Evolutionary conservation across 2,113 vertebrate species (phyloP), one percentile per base, ranked within the genome.

Genomic region (Notiomystis cincta): DNA sequence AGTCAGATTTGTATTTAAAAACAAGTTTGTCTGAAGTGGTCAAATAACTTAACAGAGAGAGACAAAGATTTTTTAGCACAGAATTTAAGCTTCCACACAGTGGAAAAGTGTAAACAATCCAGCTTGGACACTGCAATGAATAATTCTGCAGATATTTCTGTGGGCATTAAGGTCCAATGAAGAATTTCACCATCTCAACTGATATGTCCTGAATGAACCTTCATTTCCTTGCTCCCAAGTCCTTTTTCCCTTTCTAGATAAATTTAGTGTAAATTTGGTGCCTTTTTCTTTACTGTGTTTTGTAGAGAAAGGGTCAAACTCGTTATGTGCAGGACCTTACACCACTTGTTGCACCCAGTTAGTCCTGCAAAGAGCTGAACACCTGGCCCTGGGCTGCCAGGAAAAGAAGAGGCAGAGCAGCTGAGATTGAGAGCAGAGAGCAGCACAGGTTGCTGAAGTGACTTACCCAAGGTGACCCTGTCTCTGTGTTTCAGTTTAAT

Each of bases 391-490:
- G 44, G 45, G 65, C 51, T 64, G 42, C 61, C 47, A 19, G 48
- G 17, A 45, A 44, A 60, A 9, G 3, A 54, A 8, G 6, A 1
- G 47, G 33, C 9, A 35, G 14, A 6, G 42, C 57, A 81, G 58
- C 47, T 6, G 56, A 54, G 30, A 6, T 0, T 31, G 56, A 48
- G 53, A 78, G 44, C 2, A 44, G 16, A 9, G 42, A 87, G 45
- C 14, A 47, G 33, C 61, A 69, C 61, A n/a, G 58, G 58, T 11
- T 70, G 66, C 79, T 64, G 50, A 51, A 77, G 58, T 27, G 78
- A 37, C 62, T 70, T 69, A n/a, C 22, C 62, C 92, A 93, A 95
- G 93, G 92, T 96, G 87, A 62, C 44, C 19, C 21, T 47, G 9
- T 70, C 58, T 48, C 71, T 72, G 25, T 65, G 12, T 73, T 88